These are phyloP conservation scores for Siphamia tubifer DNA, from an alignment of 2,113 vertebrate genomes.

Conservation along the genomic window DNA sequence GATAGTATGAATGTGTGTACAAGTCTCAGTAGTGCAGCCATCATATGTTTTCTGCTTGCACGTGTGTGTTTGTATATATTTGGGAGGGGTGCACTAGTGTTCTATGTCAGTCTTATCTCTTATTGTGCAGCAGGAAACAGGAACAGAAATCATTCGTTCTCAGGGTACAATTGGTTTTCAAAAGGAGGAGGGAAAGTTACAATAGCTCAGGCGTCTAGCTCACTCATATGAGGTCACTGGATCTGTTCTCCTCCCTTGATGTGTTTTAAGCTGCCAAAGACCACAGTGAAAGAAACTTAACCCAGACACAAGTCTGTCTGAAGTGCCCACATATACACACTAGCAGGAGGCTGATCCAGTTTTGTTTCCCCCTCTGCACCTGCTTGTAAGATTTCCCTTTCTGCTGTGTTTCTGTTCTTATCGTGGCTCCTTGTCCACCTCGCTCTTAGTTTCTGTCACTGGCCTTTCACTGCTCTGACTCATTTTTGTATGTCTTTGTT, in stretches of 20 bases:
- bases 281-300: slow-evolving; percentile 55
- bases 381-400: slow-evolving; percentile 26
- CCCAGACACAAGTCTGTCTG: slow-evolving; percentile 62
- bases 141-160: slow-evolving; percentile 70
- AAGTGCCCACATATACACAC: slow-evolving; percentile 83
- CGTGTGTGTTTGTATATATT: slow-evolving; percentile 13
- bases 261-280: slow-evolving; percentile 95
- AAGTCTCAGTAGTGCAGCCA: slow-evolving; percentile 1
- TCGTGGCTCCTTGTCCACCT: background rate
- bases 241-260: slow-evolving; percentile 87
- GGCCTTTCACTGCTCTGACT: background rate
- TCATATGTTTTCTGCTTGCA: background rate
- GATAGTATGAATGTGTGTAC: background rate
- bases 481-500: background rate
- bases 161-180: slow-evolving; percentile 71
- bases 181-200: slow-evolving; percentile 38
- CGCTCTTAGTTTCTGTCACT: background rate
- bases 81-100: slow-evolving; percentile 8
- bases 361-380: slow-evolving; percentile 1
- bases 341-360: slow-evolving; percentile 86
- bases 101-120: slow-evolving; percentile 52
- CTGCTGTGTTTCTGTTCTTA: background rate
- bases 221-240: slow-evolving; percentile 85
- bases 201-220: slow-evolving; percentile 72
- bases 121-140: slow-evolving; percentile 66